Percentiles rank a stretch among this genome's conserved stretches.
phyloP scores from a whole-genome alignment of 2,888 invertebrate genomes.

The Conops quadrifasciatus region DNA sequence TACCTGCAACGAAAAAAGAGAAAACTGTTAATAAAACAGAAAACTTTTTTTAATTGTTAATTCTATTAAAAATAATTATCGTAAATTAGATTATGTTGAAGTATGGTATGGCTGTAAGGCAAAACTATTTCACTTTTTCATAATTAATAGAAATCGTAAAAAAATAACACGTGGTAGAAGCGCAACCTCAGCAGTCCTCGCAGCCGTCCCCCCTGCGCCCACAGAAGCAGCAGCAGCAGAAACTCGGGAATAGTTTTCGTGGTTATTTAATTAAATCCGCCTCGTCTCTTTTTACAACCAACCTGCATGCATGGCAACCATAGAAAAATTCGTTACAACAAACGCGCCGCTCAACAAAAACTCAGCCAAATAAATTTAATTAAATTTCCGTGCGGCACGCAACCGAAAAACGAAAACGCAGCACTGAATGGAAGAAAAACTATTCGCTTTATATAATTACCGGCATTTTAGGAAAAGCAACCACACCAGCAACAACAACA shows the following conservation, averaged over 20 bases:
- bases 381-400: conserved; percentile 19
- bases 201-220: too few species aligned
- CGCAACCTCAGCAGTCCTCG: too few species aligned
- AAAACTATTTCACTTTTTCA: too few species aligned
- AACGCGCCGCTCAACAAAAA: neutral
- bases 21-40: too few species aligned
- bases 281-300: neutral
- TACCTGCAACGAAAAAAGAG: too few species aligned
- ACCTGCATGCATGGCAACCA: conserved; percentile 16
- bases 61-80: too few species aligned
- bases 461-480: conserved; percentile 9
- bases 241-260: conserved; percentile 28
- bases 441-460: conserved; percentile 18
- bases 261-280: conserved; percentile 29
- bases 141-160: too few species aligned
- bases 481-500: conserved; percentile 3
- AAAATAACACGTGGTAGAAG: too few species aligned
- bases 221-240: conserved; percentile 33
- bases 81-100: too few species aligned
- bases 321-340: neutral
- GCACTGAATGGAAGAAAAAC: neutral
- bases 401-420: neutral
- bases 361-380: conserved; percentile 24
- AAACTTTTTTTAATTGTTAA: too few species aligned
- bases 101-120: too few species aligned